Evolutionary conservation across 2,888 invertebrate species (phyloP), one percentile per base, ranked within the genome.

Genomic region (Nomada flava): DNA sequence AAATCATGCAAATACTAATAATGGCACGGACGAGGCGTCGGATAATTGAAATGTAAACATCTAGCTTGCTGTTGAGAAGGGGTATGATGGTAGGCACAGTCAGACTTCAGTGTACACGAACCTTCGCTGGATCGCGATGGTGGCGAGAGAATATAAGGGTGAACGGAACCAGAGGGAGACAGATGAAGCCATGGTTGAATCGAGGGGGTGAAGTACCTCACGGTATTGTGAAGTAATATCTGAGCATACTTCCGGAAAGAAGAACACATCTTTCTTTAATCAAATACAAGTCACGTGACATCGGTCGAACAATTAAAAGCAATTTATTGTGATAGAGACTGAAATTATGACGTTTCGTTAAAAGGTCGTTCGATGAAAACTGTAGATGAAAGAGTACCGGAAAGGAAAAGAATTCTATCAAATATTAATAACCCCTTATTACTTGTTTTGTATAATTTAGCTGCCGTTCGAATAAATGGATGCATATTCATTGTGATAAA

Each of bases 21-120:
- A 92, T 89, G 90, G 89, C 84, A 87, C 77, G 81, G 85, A 83
- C 83, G 88, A 90, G 89, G 90, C 90, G 89, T 88, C 84, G 88
- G 91, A 90, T 92, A 92, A 92, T 92, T 92, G 92, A 91, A 91
- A 92, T 91, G 92, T 92, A 92, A 92, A 92, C 92, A 92, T 86
- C 86, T 69, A 68, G 83, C 83, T 59, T 71, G 79, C 83, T 79
- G 67, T 73, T 59, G 78, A 80, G 76, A 59, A 70, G 50, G 59
- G 74, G 74, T 59, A 65, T 71, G 77, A 88, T 83, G 77, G 72
- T 70, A 74, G 83, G 82, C 73, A 71, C 65, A 68, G 65, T 62
- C 59, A 64, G 77, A 62, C 72, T 62, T 68, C 79, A 74, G 77
- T 53, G 67, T 64, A 71, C 73, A 80, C 76, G 26, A 72, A 76